phyloP scores from a whole-genome alignment of 2,888 invertebrate species.

The Stenurella melanura region DNA sequence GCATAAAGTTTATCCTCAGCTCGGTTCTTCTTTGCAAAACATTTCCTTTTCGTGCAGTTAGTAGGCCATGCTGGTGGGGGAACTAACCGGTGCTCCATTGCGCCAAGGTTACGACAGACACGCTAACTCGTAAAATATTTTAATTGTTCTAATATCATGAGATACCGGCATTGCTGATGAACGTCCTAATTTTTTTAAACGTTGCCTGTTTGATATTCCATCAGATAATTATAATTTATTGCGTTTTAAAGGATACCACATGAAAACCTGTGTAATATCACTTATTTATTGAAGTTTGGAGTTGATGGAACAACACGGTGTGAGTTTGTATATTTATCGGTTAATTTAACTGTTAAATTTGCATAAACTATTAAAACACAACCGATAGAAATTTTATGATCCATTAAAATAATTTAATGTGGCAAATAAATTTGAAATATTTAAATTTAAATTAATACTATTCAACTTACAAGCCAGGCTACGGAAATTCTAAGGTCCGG shows the following conservation, averaged over 20 bases:
- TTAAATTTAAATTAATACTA: too few relatives aligned
- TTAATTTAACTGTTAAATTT: constrained; percentile 19
- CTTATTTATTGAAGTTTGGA: neutral
- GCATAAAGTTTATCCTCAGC: constrained; percentile 50
- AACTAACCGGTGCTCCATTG: constrained; percentile 52
- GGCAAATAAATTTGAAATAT: too few relatives aligned
- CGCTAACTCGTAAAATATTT: constrained; percentile 68
- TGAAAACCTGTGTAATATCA: neutral
- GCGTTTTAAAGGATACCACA: neutral
- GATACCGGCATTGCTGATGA: constrained; percentile 65
- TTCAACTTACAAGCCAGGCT: too few relatives aligned
- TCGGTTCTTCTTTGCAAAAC: constrained; percentile 51
- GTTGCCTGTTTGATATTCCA: constrained; percentile 23
- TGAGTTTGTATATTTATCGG: constrained; percentile 5
- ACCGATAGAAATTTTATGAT: constrained; percentile 9
- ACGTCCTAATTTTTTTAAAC: constrained; percentile 15
- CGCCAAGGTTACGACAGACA: constrained; percentile 63
- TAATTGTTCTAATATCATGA: constrained; percentile 67
- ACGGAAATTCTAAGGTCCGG: too few relatives aligned
- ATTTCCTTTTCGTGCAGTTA: constrained; percentile 54
- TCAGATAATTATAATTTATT: neutral
- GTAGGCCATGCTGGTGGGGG: constrained; percentile 23
- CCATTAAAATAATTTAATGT: constrained; percentile 2
- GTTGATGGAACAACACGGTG: neutral
- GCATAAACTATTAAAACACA: neutral